phyloP scores from a whole-genome alignment of 1,140 invertebrate genomes.

The Drosophila trapezifrons region DNA sequence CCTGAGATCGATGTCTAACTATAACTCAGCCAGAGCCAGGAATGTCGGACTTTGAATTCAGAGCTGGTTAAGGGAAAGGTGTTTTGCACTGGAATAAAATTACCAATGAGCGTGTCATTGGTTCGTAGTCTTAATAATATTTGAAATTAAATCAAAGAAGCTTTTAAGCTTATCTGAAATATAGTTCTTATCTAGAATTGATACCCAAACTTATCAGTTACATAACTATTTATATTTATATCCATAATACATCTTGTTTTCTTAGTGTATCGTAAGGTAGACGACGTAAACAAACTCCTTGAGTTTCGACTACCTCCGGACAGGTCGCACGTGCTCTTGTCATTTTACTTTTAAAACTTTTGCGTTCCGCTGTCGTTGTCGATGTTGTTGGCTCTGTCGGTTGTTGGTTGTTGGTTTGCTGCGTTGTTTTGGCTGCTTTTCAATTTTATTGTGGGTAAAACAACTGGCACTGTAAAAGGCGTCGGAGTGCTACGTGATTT shows the following conservation, averaged over 20 bases:
- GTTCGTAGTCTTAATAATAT: neutral
- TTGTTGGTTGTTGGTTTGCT: constrained; percentile 31
- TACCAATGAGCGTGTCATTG: too few species aligned
- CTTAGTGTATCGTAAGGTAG: constrained; percentile 17
- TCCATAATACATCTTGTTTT: too few species aligned
- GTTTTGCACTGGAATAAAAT: neutral
- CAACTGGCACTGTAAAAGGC: constrained; percentile 76
- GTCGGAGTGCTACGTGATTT: constrained; percentile 79
- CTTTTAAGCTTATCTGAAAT: too few species aligned
- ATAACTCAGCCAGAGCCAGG: constrained; percentile 60
- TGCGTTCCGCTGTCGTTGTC: constrained; percentile 66
- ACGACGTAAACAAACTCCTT: constrained; percentile 60
- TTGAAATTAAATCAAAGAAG: too few species aligned
- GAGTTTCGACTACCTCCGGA: constrained; percentile 49
- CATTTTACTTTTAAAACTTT: constrained; percentile 81
- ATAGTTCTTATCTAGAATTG: neutral
- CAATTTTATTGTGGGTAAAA: constrained; percentile 79
- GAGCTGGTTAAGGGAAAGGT: neutral
- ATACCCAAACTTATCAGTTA: too few species aligned
- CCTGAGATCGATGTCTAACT: constrained; percentile 75
- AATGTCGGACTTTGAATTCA: constrained; percentile 9
- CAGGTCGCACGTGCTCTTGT: constrained; percentile 76
- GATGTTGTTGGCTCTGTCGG: constrained; percentile 40
- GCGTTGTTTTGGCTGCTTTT: constrained; percentile 74
- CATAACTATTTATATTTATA: too few species aligned